Conservation (phyloP, 2,113 vertebrate genomes). For the Odocoileus hemionus region DNA sequence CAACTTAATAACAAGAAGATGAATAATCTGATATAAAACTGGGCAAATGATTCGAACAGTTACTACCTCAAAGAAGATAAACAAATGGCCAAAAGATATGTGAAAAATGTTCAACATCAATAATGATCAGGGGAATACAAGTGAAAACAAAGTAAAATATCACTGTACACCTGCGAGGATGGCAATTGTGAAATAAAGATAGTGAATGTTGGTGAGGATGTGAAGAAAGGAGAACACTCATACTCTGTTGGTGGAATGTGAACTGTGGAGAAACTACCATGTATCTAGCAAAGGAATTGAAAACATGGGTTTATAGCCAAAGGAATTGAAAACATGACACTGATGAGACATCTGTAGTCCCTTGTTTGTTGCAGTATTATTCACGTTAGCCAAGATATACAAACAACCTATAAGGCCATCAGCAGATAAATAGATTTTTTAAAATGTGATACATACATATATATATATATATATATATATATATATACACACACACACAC, state of each 20-base stretch:
- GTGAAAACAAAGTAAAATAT: neutral
- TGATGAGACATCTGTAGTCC: neutral
- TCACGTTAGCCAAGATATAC: neutral
- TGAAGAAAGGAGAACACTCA: neutral
- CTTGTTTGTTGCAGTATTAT: neutral
- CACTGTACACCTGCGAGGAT: neutral
- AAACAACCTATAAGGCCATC: neutral
- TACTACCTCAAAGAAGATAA: neutral
- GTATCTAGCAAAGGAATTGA: neutral
- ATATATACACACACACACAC: too few relatives aligned
- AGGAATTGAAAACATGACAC: neutral
- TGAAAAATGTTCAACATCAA: neutral
- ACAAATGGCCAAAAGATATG: neutral
- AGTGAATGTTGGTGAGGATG: neutral
- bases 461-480: too few relatives aligned
- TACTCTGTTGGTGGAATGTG: neutral
- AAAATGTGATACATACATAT: neutral
- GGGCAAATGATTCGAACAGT: neutral
- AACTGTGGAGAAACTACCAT: neutral
- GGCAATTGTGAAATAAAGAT: neutral
- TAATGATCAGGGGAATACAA: neutral
- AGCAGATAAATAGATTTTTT: neutral
- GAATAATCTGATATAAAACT: neutral
- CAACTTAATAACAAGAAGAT: neutral
- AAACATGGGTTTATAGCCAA: neutral